Base-by-base conservation (phyloP, 2,113 vertebrate genomes). In the Piprites chloris region DNA sequence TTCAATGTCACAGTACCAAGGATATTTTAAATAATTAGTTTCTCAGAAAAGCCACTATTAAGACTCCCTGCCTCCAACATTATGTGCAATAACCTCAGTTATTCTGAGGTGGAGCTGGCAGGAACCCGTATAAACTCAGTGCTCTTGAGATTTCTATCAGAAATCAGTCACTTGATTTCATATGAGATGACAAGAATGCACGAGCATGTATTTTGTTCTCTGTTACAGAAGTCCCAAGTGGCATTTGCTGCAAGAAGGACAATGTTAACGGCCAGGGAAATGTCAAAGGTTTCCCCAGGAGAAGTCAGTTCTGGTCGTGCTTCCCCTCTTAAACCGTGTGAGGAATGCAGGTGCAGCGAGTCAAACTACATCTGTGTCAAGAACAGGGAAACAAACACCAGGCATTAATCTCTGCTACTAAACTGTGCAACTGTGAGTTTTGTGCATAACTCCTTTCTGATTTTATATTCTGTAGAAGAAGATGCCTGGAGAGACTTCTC, bases 201-300 rank as follows among this genome's bases (percentile, higher is more conserved):
- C 44, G 84, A 72, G 72, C 52, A 26, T 81, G 33, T 67, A 72
- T 81, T 79, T 44, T 37, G 6, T 35, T 50, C 37, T 66, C 89
- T 78, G 46, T 79, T 76, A 91, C 61, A 69, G n/a, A 92, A 72
- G 58, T 82, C 96, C 88, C 85, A 55, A 87, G 85, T 90, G 82
- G 92, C 82, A 93, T 93, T 87, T 93, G 73, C 82, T 93, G 69
- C 47, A 93, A 82, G 76, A 88, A 93, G 61, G 67, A 81, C 87
- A 85, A 93, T 0, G 13, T 46, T 90, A 96, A 87, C n/a, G 35
- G 82, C 56, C 76, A 89, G 44, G 30, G 59, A 94, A 93, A 95
- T 93, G 83, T 89, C 74, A 94, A 89, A 95, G 63, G 32, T 66
- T 94, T 95, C 79, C 67, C 63, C 79, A 82, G 62, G 47, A 96